Evolutionary conservation across 2,797 vertebrate genomes (phyloP), one percentile per base, ranked within the genome.

Genomic region (Pangasius larnaudii): DNA sequence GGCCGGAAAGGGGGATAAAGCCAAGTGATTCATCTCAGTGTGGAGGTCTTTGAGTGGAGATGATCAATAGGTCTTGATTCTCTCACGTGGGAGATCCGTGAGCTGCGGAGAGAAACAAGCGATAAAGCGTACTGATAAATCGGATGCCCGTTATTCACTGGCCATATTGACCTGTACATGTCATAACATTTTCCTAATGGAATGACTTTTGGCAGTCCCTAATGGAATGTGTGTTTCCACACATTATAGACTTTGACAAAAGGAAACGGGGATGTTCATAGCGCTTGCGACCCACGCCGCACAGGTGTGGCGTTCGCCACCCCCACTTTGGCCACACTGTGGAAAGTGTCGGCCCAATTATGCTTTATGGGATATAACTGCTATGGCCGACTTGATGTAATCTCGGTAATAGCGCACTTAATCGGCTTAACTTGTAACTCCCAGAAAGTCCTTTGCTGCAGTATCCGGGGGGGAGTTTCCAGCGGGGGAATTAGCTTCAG

Each of bases 361-460:
- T 84, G 59, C 71, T 79, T 86, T 85, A 87, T 92, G 87, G 86
- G 56, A 91, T 88, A 91, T 80, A 91, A 69, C 87, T 61, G 72
- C 89, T 87, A 67, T 84, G 83, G 84, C 78, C 79, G 88, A 93
- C 88, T 92, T 92, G 91, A 94, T 93, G 83, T 93, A 93, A 93
- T 95, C 93, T 91, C 88, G 81, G 90, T 92, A 93, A 94, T 91
- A 91, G 91, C 78, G 85, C 53, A 24, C 71, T 89, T 95, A 94
- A 95, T 95, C 94, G 90, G 93, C 92, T 95, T 94, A 94, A 93
- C 87, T 92, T 92, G 92, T 93, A 91, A 91, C 91, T 90, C 90
- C 67, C 86, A 87, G 91, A 91, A 90, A 92, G 91, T 90, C 89
- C 91, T 89, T 92, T 90, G 84, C 83, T 87, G 10, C 22, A 19